These are phyloP conservation scores for Drosophila acutilabella DNA, from an alignment of 2,888 invertebrate species.

Conservation along the genomic window DNA sequence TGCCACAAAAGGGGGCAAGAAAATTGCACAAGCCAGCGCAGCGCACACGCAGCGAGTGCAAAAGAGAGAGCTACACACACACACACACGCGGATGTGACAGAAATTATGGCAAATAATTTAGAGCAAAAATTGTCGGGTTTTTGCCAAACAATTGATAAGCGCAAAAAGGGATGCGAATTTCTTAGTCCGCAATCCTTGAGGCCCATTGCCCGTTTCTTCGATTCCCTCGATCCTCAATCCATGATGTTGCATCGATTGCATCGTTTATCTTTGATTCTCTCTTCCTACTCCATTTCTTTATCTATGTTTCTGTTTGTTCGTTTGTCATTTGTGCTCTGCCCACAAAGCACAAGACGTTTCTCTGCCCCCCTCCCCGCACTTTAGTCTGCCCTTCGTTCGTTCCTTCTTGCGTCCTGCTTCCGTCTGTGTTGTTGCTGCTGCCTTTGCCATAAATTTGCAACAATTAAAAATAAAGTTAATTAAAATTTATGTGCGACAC, in stretches of 20 bases:
- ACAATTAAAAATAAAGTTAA: conserved; percentile 82
- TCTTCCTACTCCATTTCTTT: conserved; percentile 34
- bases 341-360: conserved; percentile 54
- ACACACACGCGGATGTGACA: conserved; percentile 41
- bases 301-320: conserved; percentile 59
- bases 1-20: conserved; percentile 45
- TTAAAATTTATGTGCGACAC: conserved; percentile 83
- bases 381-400: neutral
- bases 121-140: conserved; percentile 75
- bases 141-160: conserved; percentile 56
- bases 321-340: conserved; percentile 68
- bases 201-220: too few species aligned
- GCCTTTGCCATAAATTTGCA: conserved; percentile 79
- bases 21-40: conserved; percentile 10
- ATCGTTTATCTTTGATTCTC: conserved; percentile 22
- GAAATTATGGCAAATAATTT: conserved; percentile 83
- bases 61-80: conserved; percentile 8
- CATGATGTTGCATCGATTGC: conserved; percentile 35
- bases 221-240: conserved; percentile 9
- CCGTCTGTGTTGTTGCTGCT: conserved; percentile 46
- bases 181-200: neutral
- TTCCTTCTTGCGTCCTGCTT: neutral
- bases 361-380: conserved; percentile 1
- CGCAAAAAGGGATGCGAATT: conserved; percentile 49
- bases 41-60: neutral